Evolutionary conservation across 2,888 invertebrate genomes (phyloP).

Genomic region (Synanthedon andrenaeformis): DNA sequence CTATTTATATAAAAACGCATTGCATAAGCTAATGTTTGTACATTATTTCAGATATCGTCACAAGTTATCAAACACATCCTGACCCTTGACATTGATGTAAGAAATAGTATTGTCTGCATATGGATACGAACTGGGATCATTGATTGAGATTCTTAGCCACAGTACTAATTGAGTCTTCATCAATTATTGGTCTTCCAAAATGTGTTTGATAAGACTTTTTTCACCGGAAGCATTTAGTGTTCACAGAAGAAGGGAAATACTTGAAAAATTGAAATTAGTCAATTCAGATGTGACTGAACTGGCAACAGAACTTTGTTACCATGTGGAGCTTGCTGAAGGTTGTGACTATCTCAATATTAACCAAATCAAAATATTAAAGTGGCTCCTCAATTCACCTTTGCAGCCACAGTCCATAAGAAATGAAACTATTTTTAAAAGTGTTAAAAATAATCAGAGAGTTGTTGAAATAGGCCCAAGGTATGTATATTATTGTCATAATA

Average conservation of each 20-base stretch:
- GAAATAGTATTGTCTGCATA: slow-evolving; percentile 9
- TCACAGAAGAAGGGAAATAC: slow-evolving; percentile 70
- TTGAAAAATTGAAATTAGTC: slow-evolving; percentile 63
- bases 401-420: slow-evolving; percentile 70
- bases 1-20: slow-evolving; percentile 13
- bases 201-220: slow-evolving; percentile 73
- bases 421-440: slow-evolving; percentile 57
- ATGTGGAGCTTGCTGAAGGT: slow-evolving; percentile 74
- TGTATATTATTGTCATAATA: slow-evolving; percentile 4
- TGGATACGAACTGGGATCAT: background rate
- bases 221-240: slow-evolving; percentile 72
- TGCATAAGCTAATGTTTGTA: slow-evolving; percentile 54
- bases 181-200: slow-evolving; percentile 19
- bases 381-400: slow-evolving; percentile 83
- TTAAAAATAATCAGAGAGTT: slow-evolving; percentile 51
- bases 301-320: slow-evolving; percentile 84
- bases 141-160: background rate
- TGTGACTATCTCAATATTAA: slow-evolving; percentile 64
- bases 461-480: slow-evolving; percentile 93
- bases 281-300: slow-evolving; percentile 61
- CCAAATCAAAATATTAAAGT: slow-evolving; percentile 76
- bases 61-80: slow-evolving; percentile 26
- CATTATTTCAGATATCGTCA: slow-evolving; percentile 39
- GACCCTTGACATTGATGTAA: slow-evolving; percentile 66
- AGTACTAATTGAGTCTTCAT: background rate